phyloP scores from a whole-genome alignment of 30 jellyfish, hydroid and myxozoan species.

The Mastigias papua region DNA sequence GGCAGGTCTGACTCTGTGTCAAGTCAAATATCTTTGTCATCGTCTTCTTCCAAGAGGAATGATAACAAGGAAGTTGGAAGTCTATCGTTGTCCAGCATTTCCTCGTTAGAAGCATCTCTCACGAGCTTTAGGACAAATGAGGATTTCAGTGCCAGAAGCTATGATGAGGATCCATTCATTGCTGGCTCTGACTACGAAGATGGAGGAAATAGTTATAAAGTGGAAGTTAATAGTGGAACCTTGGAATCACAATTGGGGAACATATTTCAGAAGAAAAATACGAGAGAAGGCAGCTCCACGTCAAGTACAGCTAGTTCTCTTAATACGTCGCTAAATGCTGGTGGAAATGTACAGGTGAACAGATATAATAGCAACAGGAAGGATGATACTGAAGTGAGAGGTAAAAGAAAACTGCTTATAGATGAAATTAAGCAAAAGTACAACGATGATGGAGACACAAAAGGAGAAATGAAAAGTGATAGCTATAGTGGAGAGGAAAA shows the following conservation, averaged over 20 bases:
- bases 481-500: neutral
- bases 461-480: neutral
- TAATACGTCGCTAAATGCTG: slow-evolving; percentile 53
- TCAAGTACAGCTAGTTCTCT: slow-evolving; percentile 55
- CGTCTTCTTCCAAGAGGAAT: slow-evolving; percentile 36
- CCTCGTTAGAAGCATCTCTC: slow-evolving; percentile 36
- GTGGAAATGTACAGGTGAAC: neutral
- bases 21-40: slow-evolving; percentile 40
- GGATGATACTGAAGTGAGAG: slow-evolving; percentile 23
- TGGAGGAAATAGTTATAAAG: slow-evolving; percentile 3
- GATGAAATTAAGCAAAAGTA: slow-evolving; percentile 52
- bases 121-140: slow-evolving; percentile 31
- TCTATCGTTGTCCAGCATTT: slow-evolving; percentile 53
- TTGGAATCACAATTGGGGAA: slow-evolving; percentile 49
- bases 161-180: slow-evolving; percentile 17
- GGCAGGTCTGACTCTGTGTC: slow-evolving; percentile 68
- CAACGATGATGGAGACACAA: neutral
- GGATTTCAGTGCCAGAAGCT: slow-evolving; percentile 28
- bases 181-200: neutral
- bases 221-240: slow-evolving; percentile 47
- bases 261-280: slow-evolving; percentile 47
- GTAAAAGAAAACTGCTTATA: slow-evolving; percentile 23
- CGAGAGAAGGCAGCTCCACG: slow-evolving; percentile 39
- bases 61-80: slow-evolving; percentile 51
- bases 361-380: neutral